Base-by-base conservation (phyloP, 1,140 invertebrate species). In the Nebria ingens region DNA sequence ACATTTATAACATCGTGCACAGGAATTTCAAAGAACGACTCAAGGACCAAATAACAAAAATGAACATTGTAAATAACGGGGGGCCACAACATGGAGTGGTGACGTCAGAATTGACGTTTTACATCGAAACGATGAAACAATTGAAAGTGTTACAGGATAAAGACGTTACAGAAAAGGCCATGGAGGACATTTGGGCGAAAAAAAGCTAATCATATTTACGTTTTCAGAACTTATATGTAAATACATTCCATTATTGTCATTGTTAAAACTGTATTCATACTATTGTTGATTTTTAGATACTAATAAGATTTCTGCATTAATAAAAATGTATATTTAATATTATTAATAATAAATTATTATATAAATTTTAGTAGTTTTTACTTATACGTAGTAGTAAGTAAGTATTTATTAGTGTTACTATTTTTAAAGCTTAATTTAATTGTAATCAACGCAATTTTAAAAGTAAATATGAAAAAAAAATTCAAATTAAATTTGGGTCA, bases 81-180 rank as follows among this genome's bases (percentile, higher is more conserved):
- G 93, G 93, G 23, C 93, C 95, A 0, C 90, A 96, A 67, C 93
- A 98, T 71, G 94, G 93, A 50, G 83, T 97, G 59, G 94, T 97
- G 2, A 95, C 88, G 21, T 91, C 92, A 20, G 95, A 98, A 78
- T 75, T 97, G 64, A 91, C 89, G 50, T 97, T 97, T 76, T 98
- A 97, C 73, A 79, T 93, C 58, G 89, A 96, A 73, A 95, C 91
- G 61, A 77, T 97, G 58, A 85, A 88, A 68, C 87, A 86, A 60
- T 73, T 96, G 19, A 86, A 89, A 68, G 82, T 89, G n/a, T 74
- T 91, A 63, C 84, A 86, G 9, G 75, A 79, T 51, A 79, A 84
- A 60, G 84, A 87, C 66, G 69, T 86, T 62, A 79, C 81, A 66
- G 80, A 88, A 63, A 80, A 83, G 65, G 83, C 84, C 65, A 80